Conservation (phyloP, 2,888 invertebrate species). For the Coenonympha glycerion region DNA sequence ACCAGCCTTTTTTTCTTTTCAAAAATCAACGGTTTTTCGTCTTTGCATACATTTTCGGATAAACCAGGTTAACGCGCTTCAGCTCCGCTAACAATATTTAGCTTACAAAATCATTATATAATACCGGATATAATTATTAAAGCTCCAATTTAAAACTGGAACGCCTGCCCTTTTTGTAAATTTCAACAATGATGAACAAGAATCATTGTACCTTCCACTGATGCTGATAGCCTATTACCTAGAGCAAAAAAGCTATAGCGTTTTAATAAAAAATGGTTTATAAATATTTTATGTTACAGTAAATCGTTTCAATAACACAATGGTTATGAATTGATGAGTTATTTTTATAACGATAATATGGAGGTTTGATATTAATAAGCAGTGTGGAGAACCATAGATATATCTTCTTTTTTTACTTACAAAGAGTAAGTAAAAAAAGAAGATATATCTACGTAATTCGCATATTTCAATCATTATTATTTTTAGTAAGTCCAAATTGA, state of each 20-base stretch:
- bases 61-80: conserved; percentile 14
- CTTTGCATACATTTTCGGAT: conserved; percentile 15
- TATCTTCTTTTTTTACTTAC: too few species aligned
- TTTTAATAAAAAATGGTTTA: neutral
- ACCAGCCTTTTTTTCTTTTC: conserved; percentile 9
- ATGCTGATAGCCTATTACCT: conserved; percentile 11
- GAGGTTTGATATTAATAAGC: too few species aligned
- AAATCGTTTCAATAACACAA: too few species aligned
- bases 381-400: too few species aligned
- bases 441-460: too few species aligned
- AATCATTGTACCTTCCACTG: conserved; percentile 7
- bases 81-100: conserved; percentile 3
- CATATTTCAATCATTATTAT: too few species aligned
- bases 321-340: too few species aligned
- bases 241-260: conserved; percentile 4
- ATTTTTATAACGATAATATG: too few species aligned
- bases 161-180: conserved; percentile 7
- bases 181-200: conserved; percentile 4
- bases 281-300: neutral
- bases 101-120: conserved; percentile 5
- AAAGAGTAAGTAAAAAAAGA: too few species aligned
- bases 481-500: too few species aligned
- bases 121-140: conserved; percentile 1
- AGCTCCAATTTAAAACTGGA: conserved; percentile 6
- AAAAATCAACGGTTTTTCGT: conserved; percentile 11